A percentile compares a stretch with the other conserved stretches of the same genome.
phyloP scores from a whole-genome alignment of 2,113 vertebrate species.

The Thryonomys swinderianus region DNA sequence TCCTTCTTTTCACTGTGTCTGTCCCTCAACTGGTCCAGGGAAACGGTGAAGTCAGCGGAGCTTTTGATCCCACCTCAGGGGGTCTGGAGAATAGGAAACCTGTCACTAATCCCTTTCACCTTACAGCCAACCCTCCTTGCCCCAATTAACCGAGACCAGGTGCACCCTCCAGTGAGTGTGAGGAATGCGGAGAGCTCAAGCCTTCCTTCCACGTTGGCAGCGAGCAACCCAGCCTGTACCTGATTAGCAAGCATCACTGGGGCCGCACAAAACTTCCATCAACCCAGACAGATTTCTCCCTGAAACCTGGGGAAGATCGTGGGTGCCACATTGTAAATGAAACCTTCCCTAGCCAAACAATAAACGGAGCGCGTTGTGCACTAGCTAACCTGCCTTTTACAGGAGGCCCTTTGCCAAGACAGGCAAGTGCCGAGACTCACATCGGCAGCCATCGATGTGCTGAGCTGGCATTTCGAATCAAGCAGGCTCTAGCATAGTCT shows the following conservation, averaged over 20 bases:
- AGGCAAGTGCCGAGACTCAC: neutral
- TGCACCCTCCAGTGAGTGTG: slow-evolving; percentile 84
- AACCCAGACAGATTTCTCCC: neutral
- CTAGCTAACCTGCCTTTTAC: slow-evolving; percentile 45
- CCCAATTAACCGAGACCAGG: slow-evolving; percentile 87
- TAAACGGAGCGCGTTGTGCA: neutral
- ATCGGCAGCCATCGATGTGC: neutral
- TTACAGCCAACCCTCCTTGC: slow-evolving; percentile 84
- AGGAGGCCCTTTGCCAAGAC: neutral
- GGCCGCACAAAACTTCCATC: slow-evolving; percentile 64
- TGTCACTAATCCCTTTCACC: slow-evolving; percentile 86
- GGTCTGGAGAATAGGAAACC: slow-evolving; percentile 80
- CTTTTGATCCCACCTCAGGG: slow-evolving; percentile 78
- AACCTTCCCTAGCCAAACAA: neutral
- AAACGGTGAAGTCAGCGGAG: slow-evolving; percentile 81
- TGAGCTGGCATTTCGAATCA: neutral
- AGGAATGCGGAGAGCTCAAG: slow-evolving; percentile 80
- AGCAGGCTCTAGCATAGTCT: neutral
- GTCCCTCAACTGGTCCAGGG: slow-evolving; percentile 77
- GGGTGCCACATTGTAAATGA: slow-evolving; percentile 57
- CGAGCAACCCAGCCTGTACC: slow-evolving; percentile 71
- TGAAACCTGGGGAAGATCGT: slow-evolving; percentile 59
- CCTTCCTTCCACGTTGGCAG: slow-evolving; percentile 78
- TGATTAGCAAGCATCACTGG: slow-evolving; percentile 79
- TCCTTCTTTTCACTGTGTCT: slow-evolving; percentile 60